Percentiles rank a stretch among this genome's conserved stretches.
Evolutionary conservation across 2,888 invertebrate genomes (phyloP).

Genomic region (Chesias legatella): DNA sequence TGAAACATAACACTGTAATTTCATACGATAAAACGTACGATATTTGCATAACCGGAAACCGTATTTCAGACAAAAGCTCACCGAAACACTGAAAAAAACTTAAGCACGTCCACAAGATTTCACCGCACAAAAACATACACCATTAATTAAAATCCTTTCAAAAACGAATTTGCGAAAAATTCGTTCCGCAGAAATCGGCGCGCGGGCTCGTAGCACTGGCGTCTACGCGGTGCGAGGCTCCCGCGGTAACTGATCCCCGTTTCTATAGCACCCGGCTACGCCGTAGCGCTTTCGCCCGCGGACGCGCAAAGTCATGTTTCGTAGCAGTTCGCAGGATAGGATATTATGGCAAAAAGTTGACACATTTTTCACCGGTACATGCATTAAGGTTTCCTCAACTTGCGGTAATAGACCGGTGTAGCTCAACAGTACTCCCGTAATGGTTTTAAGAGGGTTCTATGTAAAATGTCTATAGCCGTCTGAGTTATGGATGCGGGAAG

Average conservation of each 20-base stretch:
- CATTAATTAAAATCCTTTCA: constrained; percentile 59
- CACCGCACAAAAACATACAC: constrained; percentile 38
- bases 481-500: neutral
- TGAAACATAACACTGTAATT: constrained; percentile 10
- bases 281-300: constrained; percentile 22
- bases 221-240: constrained; percentile 63
- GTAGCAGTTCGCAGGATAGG: constrained; percentile 15
- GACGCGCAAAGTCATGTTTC: constrained; percentile 44
- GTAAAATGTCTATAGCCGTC: neutral
- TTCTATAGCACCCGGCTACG: constrained; percentile 73
- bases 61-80: constrained; percentile 19
- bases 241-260: constrained; percentile 62
- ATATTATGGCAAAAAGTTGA: constrained; percentile 36
- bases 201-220: constrained; percentile 44
- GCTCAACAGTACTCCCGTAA: constrained; percentile 16
- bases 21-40: constrained; percentile 3
- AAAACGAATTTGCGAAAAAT: constrained; percentile 32
- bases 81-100: constrained; percentile 38
- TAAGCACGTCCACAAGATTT: constrained; percentile 38
- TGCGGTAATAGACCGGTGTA: constrained; percentile 19
- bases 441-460: constrained; percentile 8
- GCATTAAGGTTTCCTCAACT: constrained; percentile 26
- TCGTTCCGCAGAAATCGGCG: constrained; percentile 21
- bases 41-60: constrained; percentile 16
- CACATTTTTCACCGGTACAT: constrained; percentile 34